These are phyloP conservation scores for Chelonoidis abingdonii DNA, from an alignment of 2,113 vertebrate genomes.

Conservation along the genomic window DNA sequence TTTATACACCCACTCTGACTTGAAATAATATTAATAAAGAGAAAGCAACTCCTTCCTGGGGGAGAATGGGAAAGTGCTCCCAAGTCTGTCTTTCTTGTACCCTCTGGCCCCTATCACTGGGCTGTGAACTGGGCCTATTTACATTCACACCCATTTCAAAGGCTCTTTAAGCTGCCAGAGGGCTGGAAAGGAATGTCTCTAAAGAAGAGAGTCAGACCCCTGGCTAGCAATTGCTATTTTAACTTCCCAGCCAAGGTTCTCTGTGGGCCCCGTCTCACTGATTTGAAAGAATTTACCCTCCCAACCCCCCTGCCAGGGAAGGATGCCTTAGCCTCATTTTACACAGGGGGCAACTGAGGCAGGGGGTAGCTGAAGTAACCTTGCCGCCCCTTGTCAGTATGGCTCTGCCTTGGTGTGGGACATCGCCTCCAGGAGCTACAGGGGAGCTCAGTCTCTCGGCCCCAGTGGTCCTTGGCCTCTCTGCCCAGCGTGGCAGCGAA, in stretches of 20 bases:
- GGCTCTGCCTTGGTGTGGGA: not conserved
- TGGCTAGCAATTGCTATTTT: not conserved
- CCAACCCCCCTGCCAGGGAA: not conserved
- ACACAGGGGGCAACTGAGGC: not conserved
- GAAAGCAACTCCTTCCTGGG: not conserved
- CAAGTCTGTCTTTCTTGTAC: not conserved
- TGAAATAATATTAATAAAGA: slow-evolving; percentile 65
- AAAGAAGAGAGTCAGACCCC: not conserved
- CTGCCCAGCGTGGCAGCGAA: not conserved
- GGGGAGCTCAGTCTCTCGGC: not conserved
- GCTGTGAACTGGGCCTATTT: not conserved
- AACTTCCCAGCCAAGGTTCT: not conserved
- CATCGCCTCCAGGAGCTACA: not conserved
- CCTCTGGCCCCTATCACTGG: not conserved
- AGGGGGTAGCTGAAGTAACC: not conserved
- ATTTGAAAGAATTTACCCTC: not conserved
- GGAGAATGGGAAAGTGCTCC: not conserved
- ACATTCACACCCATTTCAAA: not conserved
- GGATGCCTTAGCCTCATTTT: not conserved
- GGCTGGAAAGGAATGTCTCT: not conserved
- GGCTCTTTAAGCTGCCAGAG: not conserved
- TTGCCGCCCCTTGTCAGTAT: not conserved
- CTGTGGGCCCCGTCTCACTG: not conserved
- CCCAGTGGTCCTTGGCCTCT: not conserved
- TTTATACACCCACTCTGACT: slow-evolving; percentile 70